phyloP scores from a whole-genome alignment of 2,113 vertebrate genomes.

The Cavia porcellus region DNA sequence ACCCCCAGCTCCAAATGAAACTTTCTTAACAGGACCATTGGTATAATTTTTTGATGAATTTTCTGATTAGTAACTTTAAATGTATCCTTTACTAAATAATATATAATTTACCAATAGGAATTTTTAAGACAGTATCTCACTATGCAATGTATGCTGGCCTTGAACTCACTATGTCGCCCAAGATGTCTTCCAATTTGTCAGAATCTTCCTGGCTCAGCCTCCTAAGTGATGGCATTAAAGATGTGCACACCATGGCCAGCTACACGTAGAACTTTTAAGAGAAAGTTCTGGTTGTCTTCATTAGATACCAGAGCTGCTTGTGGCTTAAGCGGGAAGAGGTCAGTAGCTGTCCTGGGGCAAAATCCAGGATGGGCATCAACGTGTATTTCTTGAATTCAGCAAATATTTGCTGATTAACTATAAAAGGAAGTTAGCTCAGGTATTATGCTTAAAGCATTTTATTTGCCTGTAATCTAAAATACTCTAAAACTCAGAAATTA shows the following conservation, averaged over 20 bases:
- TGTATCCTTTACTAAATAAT: background rate
- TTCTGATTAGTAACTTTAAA: slow-evolving; percentile 37
- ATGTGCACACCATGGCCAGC: background rate
- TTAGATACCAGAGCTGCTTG: background rate
- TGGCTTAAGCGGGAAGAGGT: background rate
- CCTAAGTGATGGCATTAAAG: background rate
- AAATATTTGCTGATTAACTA: background rate
- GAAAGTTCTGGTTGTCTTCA: slow-evolving; percentile 17
- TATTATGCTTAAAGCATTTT: background rate
- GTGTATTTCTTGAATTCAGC: background rate
- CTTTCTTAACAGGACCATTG: background rate
- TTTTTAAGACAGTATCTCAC: background rate
- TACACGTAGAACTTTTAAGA: slow-evolving; percentile 31
- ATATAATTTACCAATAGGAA: slow-evolving; percentile 18
- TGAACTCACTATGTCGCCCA: background rate
- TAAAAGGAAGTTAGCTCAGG: background rate
- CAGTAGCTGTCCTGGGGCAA: background rate
- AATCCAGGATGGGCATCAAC: background rate
- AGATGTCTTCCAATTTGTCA: background rate
- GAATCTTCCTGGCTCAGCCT: background rate
- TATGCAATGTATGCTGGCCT: background rate
- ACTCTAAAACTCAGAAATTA: background rate
- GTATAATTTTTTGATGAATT: slow-evolving; percentile 26
- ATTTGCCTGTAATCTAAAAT: background rate
- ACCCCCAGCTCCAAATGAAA: background rate